phyloP scores from a whole-genome alignment of 2,797 vertebrate species.

The Sebastiscus albofasciatus region DNA sequence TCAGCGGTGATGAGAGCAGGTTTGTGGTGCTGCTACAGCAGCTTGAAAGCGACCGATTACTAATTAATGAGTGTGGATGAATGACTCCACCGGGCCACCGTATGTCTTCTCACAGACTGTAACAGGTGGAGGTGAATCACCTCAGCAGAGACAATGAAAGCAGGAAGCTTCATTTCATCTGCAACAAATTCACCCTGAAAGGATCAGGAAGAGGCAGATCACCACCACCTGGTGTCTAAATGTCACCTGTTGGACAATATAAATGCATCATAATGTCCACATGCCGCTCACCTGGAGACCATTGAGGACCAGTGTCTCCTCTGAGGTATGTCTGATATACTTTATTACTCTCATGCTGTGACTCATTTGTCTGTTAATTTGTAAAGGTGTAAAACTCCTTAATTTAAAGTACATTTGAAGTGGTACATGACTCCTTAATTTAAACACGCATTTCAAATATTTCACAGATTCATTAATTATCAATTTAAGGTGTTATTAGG shows the following conservation, averaged over 20 bases:
- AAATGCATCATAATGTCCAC: neutral
- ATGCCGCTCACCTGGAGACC: neutral
- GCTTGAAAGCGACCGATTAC: slow-evolving; percentile 21
- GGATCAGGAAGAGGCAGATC: neutral
- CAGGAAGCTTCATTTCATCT: neutral
- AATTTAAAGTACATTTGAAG: neutral
- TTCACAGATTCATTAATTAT: neutral
- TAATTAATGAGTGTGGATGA: slow-evolving; percentile 25
- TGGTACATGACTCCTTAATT: neutral
- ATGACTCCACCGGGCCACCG: slow-evolving; percentile 1
- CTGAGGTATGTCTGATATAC: neutral
- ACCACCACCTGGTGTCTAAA: neutral
- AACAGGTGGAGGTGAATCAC: slow-evolving; percentile 39
- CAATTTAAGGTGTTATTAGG: neutral
- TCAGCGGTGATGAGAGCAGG: slow-evolving; percentile 12
- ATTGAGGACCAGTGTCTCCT: neutral
- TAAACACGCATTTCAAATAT: neutral
- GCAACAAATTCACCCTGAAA: slow-evolving; percentile 4
- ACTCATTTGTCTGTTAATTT: neutral
- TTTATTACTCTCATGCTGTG: neutral
- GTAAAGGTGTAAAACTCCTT: neutral
- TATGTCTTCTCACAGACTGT: neutral
- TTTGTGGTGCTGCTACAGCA: slow-evolving; percentile 2
- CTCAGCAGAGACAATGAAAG: slow-evolving; percentile 10
- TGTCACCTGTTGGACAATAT: neutral